These are phyloP conservation scores for Laterallus jamaicensis DNA, from an alignment of 2,113 vertebrate species.

Conservation along the genomic window DNA sequence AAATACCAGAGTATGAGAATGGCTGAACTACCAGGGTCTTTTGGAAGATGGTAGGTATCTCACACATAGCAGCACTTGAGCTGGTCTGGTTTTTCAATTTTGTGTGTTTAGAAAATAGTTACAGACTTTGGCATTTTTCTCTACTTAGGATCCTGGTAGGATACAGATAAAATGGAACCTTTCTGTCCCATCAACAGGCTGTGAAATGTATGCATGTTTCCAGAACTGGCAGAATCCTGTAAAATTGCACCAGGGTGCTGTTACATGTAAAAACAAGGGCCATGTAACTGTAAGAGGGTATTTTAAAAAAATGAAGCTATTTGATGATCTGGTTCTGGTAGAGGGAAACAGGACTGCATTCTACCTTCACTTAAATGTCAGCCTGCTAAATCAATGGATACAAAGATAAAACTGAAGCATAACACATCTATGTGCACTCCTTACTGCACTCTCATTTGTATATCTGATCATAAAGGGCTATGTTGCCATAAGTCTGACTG, in stretches of 20 bases:
- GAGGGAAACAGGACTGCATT: not conserved
- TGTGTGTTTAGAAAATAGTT: not conserved
- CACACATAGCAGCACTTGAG: not conserved
- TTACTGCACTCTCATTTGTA: not conserved
- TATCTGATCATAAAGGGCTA: not conserved
- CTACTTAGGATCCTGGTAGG: not conserved
- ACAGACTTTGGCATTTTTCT: not conserved
- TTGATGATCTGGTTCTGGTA: not conserved
- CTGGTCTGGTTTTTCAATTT: not conserved
- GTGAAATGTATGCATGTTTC: not conserved
- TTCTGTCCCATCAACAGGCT: not conserved
- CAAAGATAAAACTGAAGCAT: not conserved
- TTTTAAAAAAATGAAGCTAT: not conserved
- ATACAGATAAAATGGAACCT: not conserved
- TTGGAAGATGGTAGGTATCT: not conserved
- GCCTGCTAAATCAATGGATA: not conserved
- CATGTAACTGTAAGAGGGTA: not conserved
- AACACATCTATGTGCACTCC: not conserved
- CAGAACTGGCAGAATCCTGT: not conserved
- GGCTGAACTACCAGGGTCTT: not conserved
- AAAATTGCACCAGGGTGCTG: not conserved
- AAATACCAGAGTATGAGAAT: not conserved
- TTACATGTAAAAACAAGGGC: not conserved
- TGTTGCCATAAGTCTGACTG: not conserved
- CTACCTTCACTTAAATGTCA: not conserved